Base-by-base conservation (phyloP, 1,140 invertebrate species). In the Papilio machaon region DNA sequence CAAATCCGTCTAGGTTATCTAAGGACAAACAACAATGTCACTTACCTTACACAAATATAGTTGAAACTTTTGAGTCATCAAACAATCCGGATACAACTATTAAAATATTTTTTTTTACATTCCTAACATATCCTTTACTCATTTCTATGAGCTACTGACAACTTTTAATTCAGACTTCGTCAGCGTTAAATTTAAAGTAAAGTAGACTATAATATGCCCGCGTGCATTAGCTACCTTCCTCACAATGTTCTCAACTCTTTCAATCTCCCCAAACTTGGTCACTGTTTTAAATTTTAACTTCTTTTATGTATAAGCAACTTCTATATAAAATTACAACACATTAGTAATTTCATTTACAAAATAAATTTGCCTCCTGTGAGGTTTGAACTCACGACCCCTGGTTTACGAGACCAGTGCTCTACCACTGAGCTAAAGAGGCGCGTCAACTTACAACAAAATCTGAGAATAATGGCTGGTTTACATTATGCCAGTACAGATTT, bases 401-500 rank as follows among this genome's bases (percentile, higher is more conserved):
- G 54, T 58, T 58, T 58, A 58, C 54, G 54, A 58, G 54, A 58
- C 54, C 54, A 58, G 54, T 58, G 54, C 54, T 58, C 54, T 58
- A 58, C 54, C 54, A 58, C 54, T 58, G 54, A 58, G 54, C 54
- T 64, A 64, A 64, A 64, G 60, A 64, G 60, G 60, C 60, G 4
- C 23, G 60, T 64, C 0, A 11, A 0, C 2, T 30, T 1, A 3
- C 7, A 10, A 8, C 19, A 5, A 60, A 60, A 60, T 60, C n/a
- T 23, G 23, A 13, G 58, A 0, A 19, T 17, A 49, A 13, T 49
- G 11, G 9, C 10, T 11, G 15, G 49, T 13, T 15, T 52, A 15
- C 15, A 15, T 15, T 52, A 15, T 13, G 52, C 17, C 17, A 17
- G 2, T 30, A 30, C 23, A 30, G 23, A 30, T 30, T 30, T 30